Conservation (phyloP, 2,888 invertebrate species). For the Dromius quadrimaculatus region DNA sequence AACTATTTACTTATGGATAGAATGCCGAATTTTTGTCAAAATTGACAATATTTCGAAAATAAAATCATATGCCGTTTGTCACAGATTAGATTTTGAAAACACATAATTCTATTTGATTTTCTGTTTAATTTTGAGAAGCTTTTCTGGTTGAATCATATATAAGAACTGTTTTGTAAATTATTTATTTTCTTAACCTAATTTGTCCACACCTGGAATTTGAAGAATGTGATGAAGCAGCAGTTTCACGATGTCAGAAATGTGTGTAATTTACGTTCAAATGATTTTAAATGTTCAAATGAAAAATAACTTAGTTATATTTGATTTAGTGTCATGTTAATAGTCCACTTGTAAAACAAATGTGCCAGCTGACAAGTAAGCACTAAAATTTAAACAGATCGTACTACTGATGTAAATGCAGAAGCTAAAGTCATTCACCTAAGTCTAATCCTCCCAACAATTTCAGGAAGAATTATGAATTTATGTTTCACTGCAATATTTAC, state of each 20-base stretch:
- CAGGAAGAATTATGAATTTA: conserved; percentile 8
- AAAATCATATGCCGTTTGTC: too few species aligned
- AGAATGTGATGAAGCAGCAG: not conserved
- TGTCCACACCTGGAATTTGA: too few species aligned
- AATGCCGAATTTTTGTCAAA: too few species aligned
- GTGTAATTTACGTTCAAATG: conserved; percentile 10
- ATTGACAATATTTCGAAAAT: too few species aligned
- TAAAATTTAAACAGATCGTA: conserved; percentile 33
- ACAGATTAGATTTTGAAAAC: too few species aligned
- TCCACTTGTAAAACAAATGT: conserved; percentile 30
- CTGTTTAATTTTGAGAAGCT: too few species aligned
- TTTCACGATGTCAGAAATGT: conserved; percentile 7
- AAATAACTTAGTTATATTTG: conserved; percentile 22
- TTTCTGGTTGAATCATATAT: too few species aligned
- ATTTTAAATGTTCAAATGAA: conserved; percentile 9
- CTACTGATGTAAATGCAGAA: conserved; percentile 19
- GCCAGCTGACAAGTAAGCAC: conserved; percentile 16
- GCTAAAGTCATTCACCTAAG: conserved; percentile 18
- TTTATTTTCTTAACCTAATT: too few species aligned
- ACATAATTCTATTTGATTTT: too few species aligned
- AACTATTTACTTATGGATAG: too few species aligned
- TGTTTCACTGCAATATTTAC: conserved; percentile 19
- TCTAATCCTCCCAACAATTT: conserved; percentile 1
- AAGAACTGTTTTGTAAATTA: too few species aligned
- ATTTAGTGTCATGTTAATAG: conserved; percentile 33